phyloP scores from a whole-genome alignment of 2,797 vertebrate species.

The Rhynchotus rufescens region DNA sequence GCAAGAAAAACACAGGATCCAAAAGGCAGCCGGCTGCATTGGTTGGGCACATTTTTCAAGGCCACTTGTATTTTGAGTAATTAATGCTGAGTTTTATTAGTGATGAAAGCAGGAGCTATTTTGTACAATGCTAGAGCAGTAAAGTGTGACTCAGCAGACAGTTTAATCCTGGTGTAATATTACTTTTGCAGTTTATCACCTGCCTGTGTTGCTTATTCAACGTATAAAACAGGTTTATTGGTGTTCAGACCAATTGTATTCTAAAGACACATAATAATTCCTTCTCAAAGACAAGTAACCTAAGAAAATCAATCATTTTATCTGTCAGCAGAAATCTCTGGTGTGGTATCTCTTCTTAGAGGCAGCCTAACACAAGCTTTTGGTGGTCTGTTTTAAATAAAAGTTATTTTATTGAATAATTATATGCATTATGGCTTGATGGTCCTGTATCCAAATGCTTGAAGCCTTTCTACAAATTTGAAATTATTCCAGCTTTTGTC shows the following conservation, averaged over 20 bases:
- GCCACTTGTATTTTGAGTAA: slow-evolving; percentile 69
- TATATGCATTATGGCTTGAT: background rate
- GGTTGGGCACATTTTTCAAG: slow-evolving; percentile 52
- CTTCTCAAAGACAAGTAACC: slow-evolving; percentile 24
- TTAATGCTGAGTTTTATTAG: slow-evolving; percentile 77
- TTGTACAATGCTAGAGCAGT: slow-evolving; percentile 54
- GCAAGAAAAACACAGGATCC: background rate
- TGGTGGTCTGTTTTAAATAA: slow-evolving; percentile 12
- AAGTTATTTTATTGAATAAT: slow-evolving; percentile 15
- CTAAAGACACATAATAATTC: slow-evolving; percentile 28
- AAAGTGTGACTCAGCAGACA: slow-evolving; percentile 70
- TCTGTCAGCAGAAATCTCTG: background rate
- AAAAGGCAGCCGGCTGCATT: background rate
- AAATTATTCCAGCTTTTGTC: background rate
- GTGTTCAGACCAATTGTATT: slow-evolving; percentile 58
- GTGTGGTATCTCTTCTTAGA: background rate
- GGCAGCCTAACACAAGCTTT: background rate
- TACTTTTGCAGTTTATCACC: slow-evolving; percentile 72
- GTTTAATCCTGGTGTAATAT: slow-evolving; percentile 63
- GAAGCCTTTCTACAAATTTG: background rate
- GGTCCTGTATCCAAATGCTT: background rate
- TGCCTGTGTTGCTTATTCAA: slow-evolving; percentile 72
- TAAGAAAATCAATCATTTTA: background rate
- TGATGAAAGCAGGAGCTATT: slow-evolving; percentile 59
- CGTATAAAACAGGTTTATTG: slow-evolving; percentile 70